Percentiles rank a stretch among this genome's conserved stretches.
These are phyloP conservation scores for Ganaspis brasiliensis DNA, from an alignment of 2,888 invertebrate genomes.

Conservation along the genomic window DNA sequence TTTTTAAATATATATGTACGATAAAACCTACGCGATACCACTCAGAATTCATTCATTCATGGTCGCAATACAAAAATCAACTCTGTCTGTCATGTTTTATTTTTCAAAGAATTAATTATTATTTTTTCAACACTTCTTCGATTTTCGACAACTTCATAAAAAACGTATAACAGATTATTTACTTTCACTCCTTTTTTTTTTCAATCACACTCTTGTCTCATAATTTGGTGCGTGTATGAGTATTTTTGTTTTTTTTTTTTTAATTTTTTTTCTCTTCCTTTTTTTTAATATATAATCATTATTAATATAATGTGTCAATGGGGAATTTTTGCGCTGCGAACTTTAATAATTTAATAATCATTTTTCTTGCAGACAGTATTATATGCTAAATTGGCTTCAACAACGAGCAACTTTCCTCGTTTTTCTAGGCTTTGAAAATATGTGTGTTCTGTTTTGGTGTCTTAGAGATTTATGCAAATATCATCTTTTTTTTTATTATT, in stretches of 20 bases:
- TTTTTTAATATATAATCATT: constrained; percentile 2
- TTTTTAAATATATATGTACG: constrained; percentile 32
- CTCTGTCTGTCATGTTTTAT: constrained; percentile 58
- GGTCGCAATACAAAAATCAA: constrained; percentile 64
- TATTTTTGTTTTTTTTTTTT: too few species aligned
- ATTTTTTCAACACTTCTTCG: constrained; percentile 49
- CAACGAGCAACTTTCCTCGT: constrained; percentile 3
- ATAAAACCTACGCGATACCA: constrained; percentile 54
- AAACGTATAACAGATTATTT: constrained; percentile 60
- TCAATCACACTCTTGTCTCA: constrained; percentile 52
- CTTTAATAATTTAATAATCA: background rate
- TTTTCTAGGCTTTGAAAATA: constrained; percentile 16
- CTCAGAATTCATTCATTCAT: constrained; percentile 27
- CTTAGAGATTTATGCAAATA: constrained; percentile 25
- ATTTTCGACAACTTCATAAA: constrained; percentile 56
- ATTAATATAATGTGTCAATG: constrained; percentile 21
- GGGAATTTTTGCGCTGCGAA: constrained; percentile 13
- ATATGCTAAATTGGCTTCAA: constrained; percentile 34
- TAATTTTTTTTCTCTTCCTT: too few species aligned
- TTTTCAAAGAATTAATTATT: constrained; percentile 44
- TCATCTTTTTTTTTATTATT: background rate
- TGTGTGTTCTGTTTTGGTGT: constrained; percentile 23
- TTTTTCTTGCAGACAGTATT: constrained; percentile 10
- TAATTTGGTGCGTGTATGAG: constrained; percentile 43
- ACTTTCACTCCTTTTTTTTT: constrained; percentile 48